phyloP scores from a whole-genome alignment of 1,140 invertebrate species.

The Lordiphosa collinella region DNA sequence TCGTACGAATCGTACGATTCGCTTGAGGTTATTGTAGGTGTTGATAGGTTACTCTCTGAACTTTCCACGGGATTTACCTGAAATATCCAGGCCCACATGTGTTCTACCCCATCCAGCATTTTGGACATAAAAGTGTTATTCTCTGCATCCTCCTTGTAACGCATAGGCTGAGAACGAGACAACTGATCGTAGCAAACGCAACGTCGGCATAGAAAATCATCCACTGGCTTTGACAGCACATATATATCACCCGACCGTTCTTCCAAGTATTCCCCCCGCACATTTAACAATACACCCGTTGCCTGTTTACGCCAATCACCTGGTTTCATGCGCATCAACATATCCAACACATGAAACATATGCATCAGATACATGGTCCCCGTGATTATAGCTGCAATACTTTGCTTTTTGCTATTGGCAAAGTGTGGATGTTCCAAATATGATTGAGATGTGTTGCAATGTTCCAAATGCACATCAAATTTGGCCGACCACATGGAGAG shows the following conservation, averaged over 20 bases:
- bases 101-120: not conserved
- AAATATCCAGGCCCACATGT: not conserved
- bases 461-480: not conserved
- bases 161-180: slow-evolving; percentile 18
- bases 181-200: slow-evolving; percentile 7
- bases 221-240: slow-evolving; percentile 22
- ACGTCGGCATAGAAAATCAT: slow-evolving; percentile 17
- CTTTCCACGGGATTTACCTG: not conserved
- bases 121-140: not conserved
- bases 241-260: slow-evolving; percentile 19
- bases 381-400: slow-evolving; percentile 31
- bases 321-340: slow-evolving; percentile 23
- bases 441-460: not conserved
- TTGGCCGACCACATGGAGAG: slow-evolving; percentile 6
- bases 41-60: slow-evolving; percentile 24
- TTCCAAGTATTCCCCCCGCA: not conserved
- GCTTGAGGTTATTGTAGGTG: slow-evolving; percentile 21
- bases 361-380: slow-evolving; percentile 48
- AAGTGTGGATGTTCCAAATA: slow-evolving; percentile 26
- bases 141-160: slow-evolving; percentile 1
- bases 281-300: not conserved
- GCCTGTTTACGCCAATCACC: slow-evolving; percentile 18
- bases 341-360: slow-evolving; percentile 24
- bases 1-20: not conserved
- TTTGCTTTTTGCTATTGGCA: slow-evolving; percentile 33